phyloP scores from a whole-genome alignment of 2,113 vertebrate genomes.

The Leucosticte australis region DNA sequence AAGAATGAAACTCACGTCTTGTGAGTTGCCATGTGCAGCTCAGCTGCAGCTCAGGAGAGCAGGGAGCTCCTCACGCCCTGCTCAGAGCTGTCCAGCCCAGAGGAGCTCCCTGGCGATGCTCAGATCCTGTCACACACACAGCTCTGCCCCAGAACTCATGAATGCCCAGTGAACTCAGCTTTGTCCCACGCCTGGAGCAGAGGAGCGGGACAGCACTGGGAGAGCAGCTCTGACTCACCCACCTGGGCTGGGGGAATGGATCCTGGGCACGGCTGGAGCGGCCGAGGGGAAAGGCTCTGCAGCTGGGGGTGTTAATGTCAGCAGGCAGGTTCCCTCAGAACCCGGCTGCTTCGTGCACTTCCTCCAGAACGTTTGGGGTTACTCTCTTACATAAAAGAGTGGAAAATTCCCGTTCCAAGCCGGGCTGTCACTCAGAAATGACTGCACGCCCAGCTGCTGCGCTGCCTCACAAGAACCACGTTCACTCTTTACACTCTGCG shows the following conservation, averaged over 20 bases:
- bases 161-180: neutral
- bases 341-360: neutral
- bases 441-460: neutral
- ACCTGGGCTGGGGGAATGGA: fast-evolving
- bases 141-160: neutral
- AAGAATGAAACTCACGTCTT: neutral
- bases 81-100: neutral
- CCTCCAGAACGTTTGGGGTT: neutral
- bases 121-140: fast-evolving
- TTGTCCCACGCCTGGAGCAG: neutral
- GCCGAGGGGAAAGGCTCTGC: neutral
- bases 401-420: neutral
- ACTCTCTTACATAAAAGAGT: neutral
- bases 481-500: fast-evolving
- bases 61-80: neutral
- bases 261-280: fast-evolving
- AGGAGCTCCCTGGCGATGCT: fast-evolving
- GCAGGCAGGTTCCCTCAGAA: neutral
- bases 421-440: neutral
- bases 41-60: neutral
- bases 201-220: neutral
- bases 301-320: neutral
- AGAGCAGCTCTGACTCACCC: neutral
- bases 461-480: fast-evolving
- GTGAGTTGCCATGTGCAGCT: neutral